Conservation (phyloP, 64 coral and sea anemone species). For the Montipora capricornis region DNA sequence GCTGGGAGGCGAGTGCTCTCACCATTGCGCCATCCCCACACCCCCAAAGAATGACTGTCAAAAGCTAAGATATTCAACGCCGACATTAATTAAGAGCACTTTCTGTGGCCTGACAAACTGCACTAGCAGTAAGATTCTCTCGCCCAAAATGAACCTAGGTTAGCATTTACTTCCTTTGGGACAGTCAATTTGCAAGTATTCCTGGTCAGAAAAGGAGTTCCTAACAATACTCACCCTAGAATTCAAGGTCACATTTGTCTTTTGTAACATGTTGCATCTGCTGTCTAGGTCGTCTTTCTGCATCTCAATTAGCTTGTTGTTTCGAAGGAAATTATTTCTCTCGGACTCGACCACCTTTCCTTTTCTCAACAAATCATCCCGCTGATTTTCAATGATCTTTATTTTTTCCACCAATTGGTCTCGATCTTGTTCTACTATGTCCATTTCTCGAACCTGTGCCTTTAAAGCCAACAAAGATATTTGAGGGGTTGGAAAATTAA, state of each 20-base stretch:
- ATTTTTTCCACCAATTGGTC: conserved; percentile 80
- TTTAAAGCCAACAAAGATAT: not conserved
- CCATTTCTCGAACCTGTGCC: conserved; percentile 93
- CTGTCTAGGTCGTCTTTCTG: conserved; percentile 89
- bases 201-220: no score
- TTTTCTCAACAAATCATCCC: conserved; percentile 90
- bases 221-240: conserved; percentile 48
- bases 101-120: no score
- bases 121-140: no score
- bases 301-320: conserved; percentile 96
- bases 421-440: conserved; percentile 88
- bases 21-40: no score
- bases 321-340: conserved; percentile 93
- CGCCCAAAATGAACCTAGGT: no score
- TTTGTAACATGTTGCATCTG: conserved; percentile 85
- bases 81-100: no score
- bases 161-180: no score
- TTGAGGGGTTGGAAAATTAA: not conserved
- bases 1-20: no score
- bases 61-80: no score
- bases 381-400: conserved; percentile 75
- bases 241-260: conserved; percentile 77
- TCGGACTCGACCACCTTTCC: conserved; percentile 92
- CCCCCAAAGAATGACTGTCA: no score
- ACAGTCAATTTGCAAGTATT: no score